phyloP scores from a whole-genome alignment of 1,140 invertebrate species.

The Zophobas atratus region DNA sequence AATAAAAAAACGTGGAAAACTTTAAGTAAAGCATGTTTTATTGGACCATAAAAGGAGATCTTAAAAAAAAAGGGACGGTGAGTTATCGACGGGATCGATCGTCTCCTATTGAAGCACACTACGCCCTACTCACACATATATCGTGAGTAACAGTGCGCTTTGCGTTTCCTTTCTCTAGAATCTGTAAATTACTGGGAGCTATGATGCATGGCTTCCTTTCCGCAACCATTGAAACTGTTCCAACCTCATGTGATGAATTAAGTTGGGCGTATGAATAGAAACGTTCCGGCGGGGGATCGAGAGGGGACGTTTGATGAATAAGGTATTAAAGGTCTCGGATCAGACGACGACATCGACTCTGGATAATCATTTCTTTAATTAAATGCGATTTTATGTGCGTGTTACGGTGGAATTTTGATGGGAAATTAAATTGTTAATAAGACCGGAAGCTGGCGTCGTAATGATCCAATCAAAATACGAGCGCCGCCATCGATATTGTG shows the following conservation, averaged over 20 bases:
- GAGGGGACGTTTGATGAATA: slow-evolving; percentile 21
- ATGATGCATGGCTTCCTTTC: slow-evolving; percentile 54
- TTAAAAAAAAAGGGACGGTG: neutral
- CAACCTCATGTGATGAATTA: slow-evolving; percentile 51
- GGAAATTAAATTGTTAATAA: slow-evolving; percentile 41
- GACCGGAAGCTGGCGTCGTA: slow-evolving; percentile 21
- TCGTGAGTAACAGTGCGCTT: slow-evolving; percentile 47
- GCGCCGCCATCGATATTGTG: slow-evolving; percentile 30
- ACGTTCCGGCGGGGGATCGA: slow-evolving; percentile 1
- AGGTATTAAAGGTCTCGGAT: slow-evolving; percentile 29
- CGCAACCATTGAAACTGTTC: slow-evolving; percentile 50
- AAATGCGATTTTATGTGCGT: slow-evolving; percentile 21
- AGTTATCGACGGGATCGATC: neutral
- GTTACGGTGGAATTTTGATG: slow-evolving; percentile 37
- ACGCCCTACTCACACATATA: slow-evolving; percentile 26
- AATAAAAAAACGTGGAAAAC: slow-evolving; percentile 13
- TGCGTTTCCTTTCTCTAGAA: slow-evolving; percentile 47
- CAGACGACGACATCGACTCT: neutral
- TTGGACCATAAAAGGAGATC: slow-evolving; percentile 14
- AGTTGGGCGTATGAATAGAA: slow-evolving; percentile 45
- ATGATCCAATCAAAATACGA: slow-evolving; percentile 42
- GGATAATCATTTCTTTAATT: slow-evolving; percentile 39
- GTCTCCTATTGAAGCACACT: neutral
- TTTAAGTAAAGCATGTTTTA: slow-evolving; percentile 33
- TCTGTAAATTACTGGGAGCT: slow-evolving; percentile 48